Conservation (phyloP, 64 coral and sea anemone genomes). For the Platygyra sinensis region DNA sequence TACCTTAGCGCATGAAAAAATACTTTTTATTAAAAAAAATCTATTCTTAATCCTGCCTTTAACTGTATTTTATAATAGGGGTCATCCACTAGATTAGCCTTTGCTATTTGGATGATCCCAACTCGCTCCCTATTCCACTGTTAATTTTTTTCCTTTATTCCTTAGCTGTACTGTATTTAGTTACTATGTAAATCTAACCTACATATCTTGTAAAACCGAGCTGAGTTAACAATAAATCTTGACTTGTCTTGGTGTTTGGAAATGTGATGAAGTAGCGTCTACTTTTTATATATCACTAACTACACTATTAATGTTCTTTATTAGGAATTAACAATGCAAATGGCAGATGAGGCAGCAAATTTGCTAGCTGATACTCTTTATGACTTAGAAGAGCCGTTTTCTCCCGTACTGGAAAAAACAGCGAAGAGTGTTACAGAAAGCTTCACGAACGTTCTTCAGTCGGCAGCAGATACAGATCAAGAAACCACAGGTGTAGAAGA, state of each 20-base stretch:
- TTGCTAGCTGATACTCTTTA: neutral
- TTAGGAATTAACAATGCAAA: neutral
- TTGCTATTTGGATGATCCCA: too few species aligned
- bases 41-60: too few species aligned
- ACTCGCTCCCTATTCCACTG: too few species aligned
- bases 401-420: neutral
- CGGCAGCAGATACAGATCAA: neutral
- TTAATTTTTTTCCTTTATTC: too few species aligned
- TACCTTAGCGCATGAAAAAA: too few species aligned
- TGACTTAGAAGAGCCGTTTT: constrained; percentile 26
- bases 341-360: neutral
- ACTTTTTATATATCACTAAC: neutral
- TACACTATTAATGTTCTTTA: neutral
- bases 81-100: too few species aligned
- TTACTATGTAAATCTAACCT: too few species aligned
- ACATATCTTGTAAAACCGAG: too few species aligned
- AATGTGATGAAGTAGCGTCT: neutral
- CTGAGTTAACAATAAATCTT: too few species aligned
- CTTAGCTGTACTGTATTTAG: too few species aligned
- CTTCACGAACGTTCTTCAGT: constrained; percentile 11
- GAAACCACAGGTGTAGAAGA: neutral
- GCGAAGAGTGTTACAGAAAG: constrained; percentile 5
- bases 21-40: too few species aligned
- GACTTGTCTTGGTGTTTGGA: neutral
- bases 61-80: too few species aligned